Conservation (phyloP, 2,113 vertebrate species). For the Callopanchax toddi region DNA sequence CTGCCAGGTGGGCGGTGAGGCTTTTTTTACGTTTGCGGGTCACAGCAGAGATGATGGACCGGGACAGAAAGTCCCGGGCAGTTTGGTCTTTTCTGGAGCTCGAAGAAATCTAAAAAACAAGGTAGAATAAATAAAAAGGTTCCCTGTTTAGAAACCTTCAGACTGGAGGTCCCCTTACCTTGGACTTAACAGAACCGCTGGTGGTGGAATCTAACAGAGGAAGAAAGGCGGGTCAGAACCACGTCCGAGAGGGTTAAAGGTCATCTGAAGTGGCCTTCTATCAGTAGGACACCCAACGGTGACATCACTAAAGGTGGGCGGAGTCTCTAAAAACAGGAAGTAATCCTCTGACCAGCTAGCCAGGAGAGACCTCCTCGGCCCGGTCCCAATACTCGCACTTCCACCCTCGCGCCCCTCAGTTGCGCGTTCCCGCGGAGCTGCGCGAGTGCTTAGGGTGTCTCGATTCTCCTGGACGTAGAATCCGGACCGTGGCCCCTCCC, state of each 20-base stretch:
- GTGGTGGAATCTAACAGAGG: slow-evolving; percentile 84
- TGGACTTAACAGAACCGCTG: slow-evolving; percentile 89
- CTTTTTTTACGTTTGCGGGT: slow-evolving; percentile 92
- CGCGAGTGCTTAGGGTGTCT: no score
- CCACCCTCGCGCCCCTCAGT: no score
- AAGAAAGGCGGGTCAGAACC: not conserved
- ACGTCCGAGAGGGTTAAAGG: not conserved
- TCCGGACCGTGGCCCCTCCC: no score
- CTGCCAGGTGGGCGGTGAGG: slow-evolving; percentile 77
- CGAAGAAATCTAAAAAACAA: slow-evolving; percentile 80
- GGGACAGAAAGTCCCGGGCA: slow-evolving; percentile 86
- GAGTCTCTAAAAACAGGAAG: no score
- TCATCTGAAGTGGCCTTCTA: not conserved
- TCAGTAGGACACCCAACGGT: no score
- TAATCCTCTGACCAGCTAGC: no score
- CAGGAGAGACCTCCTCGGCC: no score
- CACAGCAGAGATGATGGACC: slow-evolving; percentile 87
- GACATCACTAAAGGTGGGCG: no score
- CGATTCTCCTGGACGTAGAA: no score
- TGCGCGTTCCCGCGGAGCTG: no score
- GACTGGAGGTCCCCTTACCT: slow-evolving; percentile 76
- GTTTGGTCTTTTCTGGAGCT: slow-evolving; percentile 84
- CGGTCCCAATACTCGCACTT: no score
- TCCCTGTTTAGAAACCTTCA: no score
- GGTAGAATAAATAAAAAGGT: not conserved